Evolutionary conservation across 2,797 vertebrate genomes (phyloP), one percentile per base, ranked within the genome.

Genomic region (Varecia variegata): DNA sequence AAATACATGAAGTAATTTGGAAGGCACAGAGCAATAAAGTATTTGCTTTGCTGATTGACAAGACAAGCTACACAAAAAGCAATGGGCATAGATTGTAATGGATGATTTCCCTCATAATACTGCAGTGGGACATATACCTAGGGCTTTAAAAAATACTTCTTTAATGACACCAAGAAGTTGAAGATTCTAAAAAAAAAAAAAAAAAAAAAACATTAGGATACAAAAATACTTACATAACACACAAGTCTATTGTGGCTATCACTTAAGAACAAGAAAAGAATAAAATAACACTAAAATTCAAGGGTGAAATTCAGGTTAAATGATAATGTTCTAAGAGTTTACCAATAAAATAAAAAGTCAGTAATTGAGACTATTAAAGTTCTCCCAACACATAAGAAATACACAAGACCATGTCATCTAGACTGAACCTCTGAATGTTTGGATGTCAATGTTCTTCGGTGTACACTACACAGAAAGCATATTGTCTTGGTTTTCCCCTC

Each of bases 41-140:
- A 96, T 94, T 94, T 97, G 38, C 80, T 92, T 84, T 96, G 73
- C 67, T 97, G 85, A 96, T 35, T 95, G 94, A 93, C 85, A 97
- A 94, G 82, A 92, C 58, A 89, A 88, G 80, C 74, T 95, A 92
- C 40, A 94, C 73, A 95, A 92, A 94, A 96, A 79, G 70, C 32
- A 95, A 92, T 67, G 32, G 45, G 79, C 79, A 97, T 8, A 73
- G 11, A 88, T 83, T 90, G 86, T 45, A 97, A 90, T 85, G 32
- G 60, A 92, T 74, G 56, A 30, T 50, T 70, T 86, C 50, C 77
- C 30, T 92, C 58, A 84, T 81, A 90, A 95, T 86, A 89, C 45
- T 58, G 18, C 38, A 91, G 73, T 77, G 62, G 38, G 40, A 84
- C 25, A 87, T 87, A 11, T 30, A 92, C 54, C 38, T 92, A 20